phyloP scores from a whole-genome alignment of 2,888 invertebrate genomes.

The Parasteatoda lunata region DNA sequence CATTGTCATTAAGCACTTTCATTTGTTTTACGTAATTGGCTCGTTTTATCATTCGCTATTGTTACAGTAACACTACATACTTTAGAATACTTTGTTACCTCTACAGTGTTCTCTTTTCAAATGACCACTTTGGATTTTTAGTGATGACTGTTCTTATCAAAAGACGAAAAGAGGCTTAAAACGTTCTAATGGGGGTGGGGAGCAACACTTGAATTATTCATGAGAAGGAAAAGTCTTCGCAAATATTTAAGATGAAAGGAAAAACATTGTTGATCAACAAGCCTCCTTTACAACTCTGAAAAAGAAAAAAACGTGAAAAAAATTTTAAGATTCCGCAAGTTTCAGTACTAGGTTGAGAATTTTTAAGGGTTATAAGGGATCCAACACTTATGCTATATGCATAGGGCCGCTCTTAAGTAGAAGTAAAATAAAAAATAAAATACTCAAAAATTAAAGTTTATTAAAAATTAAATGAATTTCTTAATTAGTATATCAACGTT shows the following conservation, averaged over 20 bases:
- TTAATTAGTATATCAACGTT: too few relatives aligned
- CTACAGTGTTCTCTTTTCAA: neutral
- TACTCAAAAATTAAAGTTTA: too few relatives aligned
- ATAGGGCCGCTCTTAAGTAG: too few relatives aligned
- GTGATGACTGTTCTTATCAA: constrained; percentile 35
- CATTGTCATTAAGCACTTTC: constrained; percentile 64
- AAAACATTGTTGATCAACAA: neutral
- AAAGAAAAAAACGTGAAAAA: too few relatives aligned
- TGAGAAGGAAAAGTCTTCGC: constrained; percentile 12
- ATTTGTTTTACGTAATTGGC: constrained; percentile 68
- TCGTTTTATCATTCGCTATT: constrained; percentile 50
- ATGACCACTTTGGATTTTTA: neutral
- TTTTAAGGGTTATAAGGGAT: too few relatives aligned
- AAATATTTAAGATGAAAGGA: neutral
- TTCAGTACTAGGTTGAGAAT: too few relatives aligned
- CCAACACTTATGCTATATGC: too few relatives aligned
- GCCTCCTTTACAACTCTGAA: neutral
- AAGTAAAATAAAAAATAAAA: too few relatives aligned
- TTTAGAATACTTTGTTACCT: constrained; percentile 3
- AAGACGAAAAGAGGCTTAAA: constrained; percentile 38
- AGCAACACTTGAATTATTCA: constrained; percentile 50
- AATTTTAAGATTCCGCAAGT: too few relatives aligned
- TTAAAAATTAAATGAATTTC: too few relatives aligned
- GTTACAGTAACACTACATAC: constrained; percentile 11
- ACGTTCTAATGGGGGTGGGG: constrained; percentile 36